These are phyloP conservation scores for Dipodomys ordii DNA, from an alignment of 2,113 vertebrate genomes.

Conservation along the genomic window DNA sequence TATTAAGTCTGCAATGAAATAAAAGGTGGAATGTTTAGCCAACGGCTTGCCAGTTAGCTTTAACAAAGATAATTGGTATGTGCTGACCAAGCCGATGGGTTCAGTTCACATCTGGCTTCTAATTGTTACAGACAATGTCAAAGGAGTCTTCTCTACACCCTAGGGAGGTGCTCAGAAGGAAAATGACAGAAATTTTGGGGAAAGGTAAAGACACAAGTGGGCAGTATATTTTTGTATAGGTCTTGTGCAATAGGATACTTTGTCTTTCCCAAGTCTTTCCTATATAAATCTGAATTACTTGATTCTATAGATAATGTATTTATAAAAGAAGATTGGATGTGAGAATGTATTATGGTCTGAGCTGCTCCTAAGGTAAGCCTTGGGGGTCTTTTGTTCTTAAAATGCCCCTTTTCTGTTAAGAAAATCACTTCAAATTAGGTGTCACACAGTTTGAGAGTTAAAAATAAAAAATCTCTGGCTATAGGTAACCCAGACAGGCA, in stretches of 20 bases:
- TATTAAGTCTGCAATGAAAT: background rate
- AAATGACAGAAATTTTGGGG: background rate
- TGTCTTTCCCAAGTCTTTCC: conserved; percentile 31
- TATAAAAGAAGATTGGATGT: background rate
- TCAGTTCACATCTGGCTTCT: conserved; percentile 22
- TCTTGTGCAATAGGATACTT: background rate
- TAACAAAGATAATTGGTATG: background rate
- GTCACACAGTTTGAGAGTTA: conserved; percentile 13
- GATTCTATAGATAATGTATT: background rate
- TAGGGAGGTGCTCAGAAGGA: background rate
- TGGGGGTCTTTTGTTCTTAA: conserved; percentile 1
- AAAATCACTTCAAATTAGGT: background rate
- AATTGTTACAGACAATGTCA: background rate
- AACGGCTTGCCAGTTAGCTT: background rate
- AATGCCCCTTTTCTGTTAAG: background rate
- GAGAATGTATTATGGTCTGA: background rate
- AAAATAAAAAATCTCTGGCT: background rate
- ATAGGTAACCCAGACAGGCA: background rate
- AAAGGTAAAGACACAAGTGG: background rate
- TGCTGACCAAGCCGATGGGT: background rate
- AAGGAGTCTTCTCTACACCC: background rate
- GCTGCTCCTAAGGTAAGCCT: conserved; percentile 3
- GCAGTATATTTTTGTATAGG: background rate
- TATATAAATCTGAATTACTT: conserved; percentile 46
- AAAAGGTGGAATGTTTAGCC: background rate